These are phyloP conservation scores for Lutraria lutraria DNA, from an alignment of 2,888 invertebrate genomes.

Conservation along the genomic window DNA sequence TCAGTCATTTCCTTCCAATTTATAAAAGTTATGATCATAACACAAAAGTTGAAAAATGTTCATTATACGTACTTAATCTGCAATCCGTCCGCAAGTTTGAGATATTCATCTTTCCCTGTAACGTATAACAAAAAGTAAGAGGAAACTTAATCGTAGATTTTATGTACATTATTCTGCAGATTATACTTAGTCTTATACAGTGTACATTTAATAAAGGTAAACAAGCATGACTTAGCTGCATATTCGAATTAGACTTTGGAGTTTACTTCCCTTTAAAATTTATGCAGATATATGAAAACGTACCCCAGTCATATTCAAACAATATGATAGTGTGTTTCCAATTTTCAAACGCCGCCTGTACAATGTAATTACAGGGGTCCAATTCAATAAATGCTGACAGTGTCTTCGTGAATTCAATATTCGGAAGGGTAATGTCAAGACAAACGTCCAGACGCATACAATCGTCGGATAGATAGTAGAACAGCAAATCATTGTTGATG, in stretches of 20 bases:
- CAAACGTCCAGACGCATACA: conserved; percentile 78
- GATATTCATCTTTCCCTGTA: conserved; percentile 48
- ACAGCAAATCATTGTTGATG: conserved; percentile 50
- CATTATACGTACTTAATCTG: not conserved
- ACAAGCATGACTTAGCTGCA: too few species aligned
- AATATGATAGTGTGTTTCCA: conserved; percentile 56
- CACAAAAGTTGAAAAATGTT: not conserved
- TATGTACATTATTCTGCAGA: too few species aligned
- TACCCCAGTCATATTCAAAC: conserved; percentile 73
- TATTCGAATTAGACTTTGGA: too few species aligned
- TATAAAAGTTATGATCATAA: too few species aligned
- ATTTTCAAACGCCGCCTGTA: conserved; percentile 66
- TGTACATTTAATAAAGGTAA: too few species aligned
- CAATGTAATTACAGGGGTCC: conserved; percentile 70
- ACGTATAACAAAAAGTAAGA: too few species aligned
- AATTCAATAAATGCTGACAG: conserved; percentile 71
- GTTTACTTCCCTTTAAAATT: too few species aligned
- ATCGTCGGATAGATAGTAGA: conserved; percentile 69
- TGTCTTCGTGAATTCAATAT: conserved; percentile 55
- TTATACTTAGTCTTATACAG: too few species aligned
- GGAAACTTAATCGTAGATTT: too few species aligned
- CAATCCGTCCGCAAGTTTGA: conserved; percentile 38
- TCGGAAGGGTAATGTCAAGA: conserved; percentile 67
- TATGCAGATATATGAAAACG: not conserved
- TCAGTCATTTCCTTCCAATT: too few species aligned